These are phyloP conservation scores for Xestia rhomboidea DNA, from an alignment of 2,888 invertebrate species.

Conservation along the genomic window DNA sequence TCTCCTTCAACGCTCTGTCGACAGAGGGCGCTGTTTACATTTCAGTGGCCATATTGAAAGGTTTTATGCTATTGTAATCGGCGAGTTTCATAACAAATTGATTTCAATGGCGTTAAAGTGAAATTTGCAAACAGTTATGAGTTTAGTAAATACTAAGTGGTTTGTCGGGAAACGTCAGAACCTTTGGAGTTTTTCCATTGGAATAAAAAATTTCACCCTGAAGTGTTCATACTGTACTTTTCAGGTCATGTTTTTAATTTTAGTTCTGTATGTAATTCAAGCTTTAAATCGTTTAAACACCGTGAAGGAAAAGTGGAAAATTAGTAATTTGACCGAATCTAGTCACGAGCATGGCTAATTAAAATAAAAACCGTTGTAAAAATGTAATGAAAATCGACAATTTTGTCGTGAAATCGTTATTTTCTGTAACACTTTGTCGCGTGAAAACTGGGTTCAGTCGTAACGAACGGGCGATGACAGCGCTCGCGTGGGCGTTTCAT, in stretches of 20 bases:
- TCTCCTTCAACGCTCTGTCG: slow-evolving; percentile 61
- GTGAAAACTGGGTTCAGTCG: slow-evolving; percentile 25
- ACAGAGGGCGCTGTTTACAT: slow-evolving; percentile 82
- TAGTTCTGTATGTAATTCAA: background rate
- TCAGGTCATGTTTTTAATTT: background rate
- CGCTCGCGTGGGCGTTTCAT: slow-evolving; percentile 67
- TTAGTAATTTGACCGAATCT: slow-evolving; percentile 2
- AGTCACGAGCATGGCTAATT: slow-evolving; percentile 41
- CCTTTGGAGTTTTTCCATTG: slow-evolving; percentile 33
- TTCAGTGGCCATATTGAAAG: slow-evolving; percentile 67
- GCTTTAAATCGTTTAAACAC: background rate
- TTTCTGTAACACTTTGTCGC: slow-evolving; percentile 24
- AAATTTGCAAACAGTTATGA: slow-evolving; percentile 62
- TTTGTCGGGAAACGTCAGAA: slow-evolving; percentile 55
- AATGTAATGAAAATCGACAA: slow-evolving; percentile 15
- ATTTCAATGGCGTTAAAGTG: slow-evolving; percentile 65
- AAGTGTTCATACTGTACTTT: background rate
- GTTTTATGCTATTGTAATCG: slow-evolving; percentile 64
- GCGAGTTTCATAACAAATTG: slow-evolving; percentile 68
- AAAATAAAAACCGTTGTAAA: slow-evolving; percentile 24
- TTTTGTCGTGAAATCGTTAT: slow-evolving; percentile 42
- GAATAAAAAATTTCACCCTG: slow-evolving; percentile 4
- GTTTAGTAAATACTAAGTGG: slow-evolving; percentile 65
- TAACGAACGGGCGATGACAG: slow-evolving; percentile 60
- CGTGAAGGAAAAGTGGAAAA: background rate